Conservation (phyloP, 2,888 invertebrate species). For the Agapostemon virescens region DNA sequence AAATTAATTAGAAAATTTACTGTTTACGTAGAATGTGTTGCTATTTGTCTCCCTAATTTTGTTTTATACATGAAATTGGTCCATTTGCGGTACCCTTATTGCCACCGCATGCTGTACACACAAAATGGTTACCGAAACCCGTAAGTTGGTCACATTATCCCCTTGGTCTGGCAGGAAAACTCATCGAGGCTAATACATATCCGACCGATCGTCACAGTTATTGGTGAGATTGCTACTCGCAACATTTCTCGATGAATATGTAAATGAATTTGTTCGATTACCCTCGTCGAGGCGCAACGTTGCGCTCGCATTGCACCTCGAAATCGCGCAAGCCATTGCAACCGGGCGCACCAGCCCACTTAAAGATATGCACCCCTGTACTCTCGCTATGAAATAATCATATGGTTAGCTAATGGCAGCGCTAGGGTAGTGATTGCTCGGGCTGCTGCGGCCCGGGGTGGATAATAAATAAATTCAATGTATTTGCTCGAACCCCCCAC, state of each 20-base stretch:
- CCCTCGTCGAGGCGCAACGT: constrained; percentile 34
- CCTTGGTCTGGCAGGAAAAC: background rate
- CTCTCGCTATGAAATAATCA: constrained; percentile 80
- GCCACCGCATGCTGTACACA: background rate
- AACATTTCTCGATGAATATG: constrained; percentile 41
- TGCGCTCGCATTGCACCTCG: constrained; percentile 41
- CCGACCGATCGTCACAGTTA: constrained; percentile 20
- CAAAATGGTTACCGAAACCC: background rate
- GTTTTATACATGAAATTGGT: background rate
- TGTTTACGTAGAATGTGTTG: too few relatives aligned
- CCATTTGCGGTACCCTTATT: background rate
- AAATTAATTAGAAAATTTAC: too few relatives aligned
- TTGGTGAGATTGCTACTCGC: constrained; percentile 26
- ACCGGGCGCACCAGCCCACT: constrained; percentile 20
- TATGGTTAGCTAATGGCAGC: constrained; percentile 80
- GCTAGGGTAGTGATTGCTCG: constrained; percentile 75
- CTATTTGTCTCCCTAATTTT: background rate
- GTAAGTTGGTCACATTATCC: background rate
- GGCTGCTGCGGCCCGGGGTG: constrained; percentile 67
- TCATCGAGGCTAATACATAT: constrained; percentile 1
- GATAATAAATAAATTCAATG: constrained; percentile 80
- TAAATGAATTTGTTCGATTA: constrained; percentile 52
- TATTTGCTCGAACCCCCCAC: constrained; percentile 76
- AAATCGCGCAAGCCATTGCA: constrained; percentile 60
- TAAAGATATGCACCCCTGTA: constrained; percentile 75